Conservation (phyloP, 2,888 invertebrate species). For the Tillus elongatus region DNA sequence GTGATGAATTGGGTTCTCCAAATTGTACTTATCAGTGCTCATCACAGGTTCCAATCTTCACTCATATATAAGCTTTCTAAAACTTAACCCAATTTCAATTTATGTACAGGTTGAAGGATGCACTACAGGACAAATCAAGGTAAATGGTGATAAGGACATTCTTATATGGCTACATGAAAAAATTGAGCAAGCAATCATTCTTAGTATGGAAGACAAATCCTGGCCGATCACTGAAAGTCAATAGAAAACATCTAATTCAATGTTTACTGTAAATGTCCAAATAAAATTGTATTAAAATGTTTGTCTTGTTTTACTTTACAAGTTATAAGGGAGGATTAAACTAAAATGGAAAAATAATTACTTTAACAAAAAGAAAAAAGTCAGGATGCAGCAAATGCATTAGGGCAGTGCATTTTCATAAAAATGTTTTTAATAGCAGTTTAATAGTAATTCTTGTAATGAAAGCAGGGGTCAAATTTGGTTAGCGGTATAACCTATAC, state of each 20-base stretch:
- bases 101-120: slow-evolving; percentile 32
- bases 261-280: background rate
- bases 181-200: slow-evolving; percentile 64
- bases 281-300: background rate
- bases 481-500: background rate
- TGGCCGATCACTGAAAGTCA: slow-evolving; percentile 38
- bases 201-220: slow-evolving; percentile 64
- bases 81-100: no score
- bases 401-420: no score
- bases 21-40: no score
- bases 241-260: no score
- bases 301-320: background rate
- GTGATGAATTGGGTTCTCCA: no score
- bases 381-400: no score
- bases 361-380: no score
- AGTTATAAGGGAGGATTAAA: background rate
- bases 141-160: slow-evolving; percentile 54
- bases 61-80: no score
- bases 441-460: no score
- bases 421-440: no score
- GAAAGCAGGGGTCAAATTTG: no score
- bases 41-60: no score
- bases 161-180: slow-evolving; percentile 64
- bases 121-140: slow-evolving; percentile 30
- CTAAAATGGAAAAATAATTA: background rate